Conservation (phyloP, 1,140 invertebrate genomes). For the Drosophila bifasciata region DNA sequence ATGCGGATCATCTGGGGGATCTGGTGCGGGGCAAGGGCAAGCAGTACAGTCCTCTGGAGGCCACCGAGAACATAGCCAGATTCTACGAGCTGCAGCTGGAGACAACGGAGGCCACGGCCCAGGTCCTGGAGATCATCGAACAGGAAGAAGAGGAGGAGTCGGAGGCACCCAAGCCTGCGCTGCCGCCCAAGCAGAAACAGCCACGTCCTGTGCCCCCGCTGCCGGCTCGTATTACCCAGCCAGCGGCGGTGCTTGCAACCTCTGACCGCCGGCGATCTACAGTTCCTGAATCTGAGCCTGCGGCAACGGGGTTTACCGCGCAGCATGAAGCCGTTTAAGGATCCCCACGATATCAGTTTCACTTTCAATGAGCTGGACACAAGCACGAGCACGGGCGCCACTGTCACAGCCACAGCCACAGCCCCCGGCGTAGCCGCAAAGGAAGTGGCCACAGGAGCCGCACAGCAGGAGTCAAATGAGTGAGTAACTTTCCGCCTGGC, state of each 20-base stretch:
- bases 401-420: constrained; percentile 26
- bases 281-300: constrained; percentile 81
- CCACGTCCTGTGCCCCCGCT: constrained; percentile 45
- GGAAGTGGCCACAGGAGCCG: constrained; percentile 38
- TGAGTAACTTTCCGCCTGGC: constrained; percentile 65
- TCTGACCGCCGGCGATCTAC: constrained; percentile 76
- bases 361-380: constrained; percentile 77
- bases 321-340: constrained; percentile 81
- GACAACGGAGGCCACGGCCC: constrained; percentile 40
- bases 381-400: too few relatives aligned
- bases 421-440: constrained; percentile 8
- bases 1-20: constrained; percentile 80
- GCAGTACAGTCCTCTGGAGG: constrained; percentile 56
- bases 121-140: constrained; percentile 71
- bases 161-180: constrained; percentile 62
- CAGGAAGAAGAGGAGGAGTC: constrained; percentile 62
- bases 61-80: constrained; percentile 64
- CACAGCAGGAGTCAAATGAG: constrained; percentile 77
- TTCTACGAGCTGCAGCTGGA: constrained; percentile 59
- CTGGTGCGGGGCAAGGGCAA: constrained; percentile 59
- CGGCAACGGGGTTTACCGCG: constrained; percentile 78
- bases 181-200: constrained; percentile 75
- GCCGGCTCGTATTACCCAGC: constrained; percentile 43
- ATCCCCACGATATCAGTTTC: constrained; percentile 83
- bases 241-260: constrained; percentile 57